A percentile compares a stretch with the other conserved stretches of the same genome.
phyloP scores from a whole-genome alignment of 2,888 invertebrate species.

The Philaethria dido region DNA sequence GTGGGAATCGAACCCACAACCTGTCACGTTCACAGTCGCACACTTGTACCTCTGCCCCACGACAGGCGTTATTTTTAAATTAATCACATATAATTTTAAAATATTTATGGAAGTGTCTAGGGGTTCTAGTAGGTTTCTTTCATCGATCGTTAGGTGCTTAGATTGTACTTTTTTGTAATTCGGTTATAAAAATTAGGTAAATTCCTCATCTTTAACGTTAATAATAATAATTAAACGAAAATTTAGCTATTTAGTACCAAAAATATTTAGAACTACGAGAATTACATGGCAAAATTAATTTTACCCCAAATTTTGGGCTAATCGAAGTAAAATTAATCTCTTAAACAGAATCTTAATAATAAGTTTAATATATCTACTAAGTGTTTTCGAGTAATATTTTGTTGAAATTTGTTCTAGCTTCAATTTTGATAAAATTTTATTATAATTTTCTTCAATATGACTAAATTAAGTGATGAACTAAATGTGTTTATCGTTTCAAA shows the following conservation, averaged over 20 bases:
- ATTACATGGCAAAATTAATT: constrained; percentile 4
- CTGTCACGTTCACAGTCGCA: no score
- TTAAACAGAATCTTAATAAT: not conserved
- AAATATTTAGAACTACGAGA: not conserved
- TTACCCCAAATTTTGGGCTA: not conserved
- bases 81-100: no score
- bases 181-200: not conserved
- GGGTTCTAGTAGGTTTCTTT: no score
- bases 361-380: constrained; percentile 9
- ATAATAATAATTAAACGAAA: not conserved
- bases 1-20: no score
- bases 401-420: constrained; percentile 1
- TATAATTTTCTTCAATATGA: constrained; percentile 3
- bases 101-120: no score
- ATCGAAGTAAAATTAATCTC: constrained; percentile 10
- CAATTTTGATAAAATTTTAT: not conserved
- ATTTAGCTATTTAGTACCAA: not conserved
- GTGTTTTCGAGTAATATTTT: constrained; percentile 11
- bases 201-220: not conserved
- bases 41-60: no score
- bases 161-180: not conserved
- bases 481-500: no score
- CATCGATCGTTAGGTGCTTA: not conserved
- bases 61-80: no score
- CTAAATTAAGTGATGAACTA: no score